Conservation (phyloP, 1,140 invertebrate species). For the Drosophila busckii region DNA sequence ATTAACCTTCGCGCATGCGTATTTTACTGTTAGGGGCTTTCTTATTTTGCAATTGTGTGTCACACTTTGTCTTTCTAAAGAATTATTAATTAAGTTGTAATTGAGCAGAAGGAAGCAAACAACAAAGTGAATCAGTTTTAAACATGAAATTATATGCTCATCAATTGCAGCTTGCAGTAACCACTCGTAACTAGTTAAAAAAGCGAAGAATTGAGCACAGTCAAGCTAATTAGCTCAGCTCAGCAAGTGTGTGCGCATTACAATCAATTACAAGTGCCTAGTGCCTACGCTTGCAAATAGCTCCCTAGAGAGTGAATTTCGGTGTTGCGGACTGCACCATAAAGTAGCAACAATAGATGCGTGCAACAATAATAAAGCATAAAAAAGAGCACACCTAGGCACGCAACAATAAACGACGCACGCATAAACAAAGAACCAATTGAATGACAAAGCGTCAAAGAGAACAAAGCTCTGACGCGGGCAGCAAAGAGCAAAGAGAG, state of each 20-base stretch:
- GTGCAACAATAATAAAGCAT: slow-evolving; percentile 8
- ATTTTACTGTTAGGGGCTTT: not conserved
- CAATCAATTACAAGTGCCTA: slow-evolving; percentile 26
- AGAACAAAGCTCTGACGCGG: no score
- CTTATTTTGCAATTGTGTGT: slow-evolving; percentile 5
- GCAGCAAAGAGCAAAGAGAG: no score
- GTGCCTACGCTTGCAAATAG: not conserved
- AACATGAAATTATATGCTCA: slow-evolving; percentile 4
- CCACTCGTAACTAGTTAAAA: slow-evolving; percentile 38
- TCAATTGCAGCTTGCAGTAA: slow-evolving; percentile 25
- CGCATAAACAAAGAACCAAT: slow-evolving; percentile 15
- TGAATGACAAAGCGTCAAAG: no score
- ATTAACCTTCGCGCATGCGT: slow-evolving; percentile 64
- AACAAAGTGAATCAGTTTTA: slow-evolving; percentile 16
- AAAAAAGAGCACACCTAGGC: slow-evolving; percentile 18
- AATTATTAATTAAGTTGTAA: slow-evolving; percentile 35
- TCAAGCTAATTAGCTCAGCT: slow-evolving; percentile 14
- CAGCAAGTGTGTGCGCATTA: slow-evolving; percentile 25
- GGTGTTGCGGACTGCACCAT: slow-evolving; percentile 8
- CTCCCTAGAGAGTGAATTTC: slow-evolving; percentile 19
- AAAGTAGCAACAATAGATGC: slow-evolving; percentile 21
- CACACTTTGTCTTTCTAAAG: slow-evolving; percentile 27
- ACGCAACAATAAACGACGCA: slow-evolving; percentile 10
- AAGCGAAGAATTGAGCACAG: slow-evolving; percentile 10
- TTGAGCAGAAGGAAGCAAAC: slow-evolving; percentile 19